These are phyloP conservation scores for Piaya cayana DNA, from an alignment of 2,113 vertebrate genomes.

Conservation along the genomic window DNA sequence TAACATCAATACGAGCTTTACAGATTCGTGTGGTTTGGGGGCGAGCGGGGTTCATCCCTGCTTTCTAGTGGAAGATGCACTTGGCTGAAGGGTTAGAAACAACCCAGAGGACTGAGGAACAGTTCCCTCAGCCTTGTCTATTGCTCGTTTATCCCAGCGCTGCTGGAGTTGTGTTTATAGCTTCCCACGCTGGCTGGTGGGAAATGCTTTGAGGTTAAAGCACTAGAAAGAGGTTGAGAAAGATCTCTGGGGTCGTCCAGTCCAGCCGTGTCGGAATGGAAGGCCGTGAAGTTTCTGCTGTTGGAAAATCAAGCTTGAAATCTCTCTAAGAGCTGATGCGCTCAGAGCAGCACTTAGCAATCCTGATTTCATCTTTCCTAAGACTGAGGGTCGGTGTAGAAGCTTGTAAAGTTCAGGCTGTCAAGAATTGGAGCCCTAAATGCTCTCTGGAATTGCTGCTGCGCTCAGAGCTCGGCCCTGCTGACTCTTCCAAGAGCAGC, in stretches of 20 bases:
- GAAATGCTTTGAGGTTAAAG: background rate
- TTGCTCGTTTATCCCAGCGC: background rate
- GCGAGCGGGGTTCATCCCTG: accelerated
- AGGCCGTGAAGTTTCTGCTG: too few species aligned
- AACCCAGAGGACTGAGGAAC: background rate
- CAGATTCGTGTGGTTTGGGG: background rate
- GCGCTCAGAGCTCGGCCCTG: accelerated
- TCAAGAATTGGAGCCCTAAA: background rate
- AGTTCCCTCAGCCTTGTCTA: background rate
- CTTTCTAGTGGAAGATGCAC: background rate
- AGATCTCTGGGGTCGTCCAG: too few species aligned
- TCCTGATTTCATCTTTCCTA: too few species aligned
- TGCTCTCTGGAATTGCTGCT: too few species aligned
- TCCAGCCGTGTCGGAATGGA: too few species aligned
- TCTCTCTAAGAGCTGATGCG: too few species aligned
- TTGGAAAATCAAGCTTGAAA: too few species aligned
- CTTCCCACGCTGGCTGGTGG: background rate
- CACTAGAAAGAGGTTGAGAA: too few species aligned
- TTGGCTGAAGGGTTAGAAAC: background rate
- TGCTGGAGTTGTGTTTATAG: accelerated
- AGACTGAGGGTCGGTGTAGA: too few species aligned
- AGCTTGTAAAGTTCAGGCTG: background rate
- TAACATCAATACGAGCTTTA: constrained; percentile 53
- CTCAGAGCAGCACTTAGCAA: too few species aligned
- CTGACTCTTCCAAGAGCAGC: background rate